These are phyloP conservation scores for Argyresthia albistria DNA, from an alignment of 2,888 invertebrate species.

Conservation along the genomic window DNA sequence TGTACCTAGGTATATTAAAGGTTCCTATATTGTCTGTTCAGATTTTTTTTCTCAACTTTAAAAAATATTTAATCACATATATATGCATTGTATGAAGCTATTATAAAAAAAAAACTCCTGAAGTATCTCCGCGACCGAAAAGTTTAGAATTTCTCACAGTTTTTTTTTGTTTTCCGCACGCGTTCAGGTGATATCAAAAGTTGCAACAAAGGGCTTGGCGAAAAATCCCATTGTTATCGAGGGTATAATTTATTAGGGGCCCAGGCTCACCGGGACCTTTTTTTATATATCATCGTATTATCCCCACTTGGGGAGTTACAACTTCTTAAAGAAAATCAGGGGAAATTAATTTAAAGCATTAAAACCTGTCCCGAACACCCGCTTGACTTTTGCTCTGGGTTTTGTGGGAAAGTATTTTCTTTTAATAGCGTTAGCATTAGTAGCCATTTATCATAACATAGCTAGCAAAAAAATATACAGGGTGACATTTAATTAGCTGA, in stretches of 20 bases:
- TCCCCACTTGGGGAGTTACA: constrained; percentile 69
- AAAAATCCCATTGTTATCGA: constrained; percentile 74
- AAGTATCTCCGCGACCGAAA: not conserved
- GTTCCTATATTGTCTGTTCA: too few relatives aligned
- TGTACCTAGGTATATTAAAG: too few relatives aligned
- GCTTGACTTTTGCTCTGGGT: constrained; percentile 44
- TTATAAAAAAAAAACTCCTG: not conserved
- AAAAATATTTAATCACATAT: too few relatives aligned
- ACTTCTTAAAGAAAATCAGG: constrained; percentile 71
- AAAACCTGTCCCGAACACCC: constrained; percentile 63
- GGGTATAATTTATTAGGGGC: constrained; percentile 72
- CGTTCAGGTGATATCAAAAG: constrained; percentile 71
- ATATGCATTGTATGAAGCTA: too few relatives aligned
- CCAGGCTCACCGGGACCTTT: constrained; percentile 63
- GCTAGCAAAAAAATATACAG: too few relatives aligned
- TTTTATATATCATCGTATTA: constrained; percentile 74
- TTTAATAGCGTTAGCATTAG: too few relatives aligned
- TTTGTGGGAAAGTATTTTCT: too few relatives aligned
- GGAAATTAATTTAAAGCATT: constrained; percentile 67
- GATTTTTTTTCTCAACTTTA: too few relatives aligned
- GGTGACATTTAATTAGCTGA: too few relatives aligned
- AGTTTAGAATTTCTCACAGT: constrained; percentile 3
- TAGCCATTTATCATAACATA: too few relatives aligned
- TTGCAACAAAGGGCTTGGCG: constrained; percentile 63
- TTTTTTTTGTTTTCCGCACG: constrained; percentile 22